Evolutionary conservation across 2,797 vertebrate genomes (phyloP).

Genomic region (Calcarius lapponicus): DNA sequence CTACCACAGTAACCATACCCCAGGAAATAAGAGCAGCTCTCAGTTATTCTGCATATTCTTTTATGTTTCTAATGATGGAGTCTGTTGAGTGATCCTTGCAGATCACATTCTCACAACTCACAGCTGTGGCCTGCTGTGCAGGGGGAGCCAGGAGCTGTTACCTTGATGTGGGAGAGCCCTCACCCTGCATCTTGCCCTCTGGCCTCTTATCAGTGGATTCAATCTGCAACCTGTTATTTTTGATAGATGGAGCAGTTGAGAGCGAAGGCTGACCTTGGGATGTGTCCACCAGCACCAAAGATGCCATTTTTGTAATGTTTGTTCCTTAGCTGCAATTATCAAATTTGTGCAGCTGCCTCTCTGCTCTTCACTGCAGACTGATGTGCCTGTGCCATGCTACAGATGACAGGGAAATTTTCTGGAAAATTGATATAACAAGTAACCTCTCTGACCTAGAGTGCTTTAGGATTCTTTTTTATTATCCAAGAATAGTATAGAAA

Average conservation of each 20-base stretch:
- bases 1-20: neutral
- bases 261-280: neutral
- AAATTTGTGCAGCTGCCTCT: neutral
- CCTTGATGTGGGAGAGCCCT: conserved; percentile 2
- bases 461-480: neutral
- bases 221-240: conserved; percentile 18
- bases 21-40: neutral
- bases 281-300: neutral
- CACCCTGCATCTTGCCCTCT: neutral
- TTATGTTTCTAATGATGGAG: neutral
- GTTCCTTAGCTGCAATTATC: neutral
- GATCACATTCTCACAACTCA: neutral
- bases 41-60: neutral
- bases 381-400: neutral
- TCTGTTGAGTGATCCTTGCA: neutral
- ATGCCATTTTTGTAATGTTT: neutral
- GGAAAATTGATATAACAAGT: neutral
- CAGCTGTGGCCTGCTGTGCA: neutral
- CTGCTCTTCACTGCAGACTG: neutral
- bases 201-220: neutral
- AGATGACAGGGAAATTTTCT: neutral
- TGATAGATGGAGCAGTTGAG: neutral
- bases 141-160: neutral
- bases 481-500: neutral
- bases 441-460: neutral